Conservation (phyloP, 2,113 vertebrate species). For the Zosterops pallidus region DNA sequence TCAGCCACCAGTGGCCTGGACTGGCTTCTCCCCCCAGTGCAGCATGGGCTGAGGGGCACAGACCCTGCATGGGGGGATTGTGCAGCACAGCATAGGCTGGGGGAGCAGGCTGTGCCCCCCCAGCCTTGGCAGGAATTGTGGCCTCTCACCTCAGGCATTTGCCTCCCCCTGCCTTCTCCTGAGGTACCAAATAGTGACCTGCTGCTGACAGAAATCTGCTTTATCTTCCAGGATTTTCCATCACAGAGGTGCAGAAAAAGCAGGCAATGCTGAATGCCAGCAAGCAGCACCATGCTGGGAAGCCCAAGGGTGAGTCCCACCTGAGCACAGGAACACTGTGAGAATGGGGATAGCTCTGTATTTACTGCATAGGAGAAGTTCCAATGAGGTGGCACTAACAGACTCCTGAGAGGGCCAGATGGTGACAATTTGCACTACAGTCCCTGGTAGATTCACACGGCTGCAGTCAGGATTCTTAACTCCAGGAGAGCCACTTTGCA, state of each 20-base stretch:
- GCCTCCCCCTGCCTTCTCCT: not conserved
- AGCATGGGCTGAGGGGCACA: not conserved
- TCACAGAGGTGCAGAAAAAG: conserved; percentile 92
- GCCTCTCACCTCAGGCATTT: not conserved
- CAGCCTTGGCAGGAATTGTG: not conserved
- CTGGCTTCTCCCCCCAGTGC: not conserved
- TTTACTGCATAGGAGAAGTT: not conserved
- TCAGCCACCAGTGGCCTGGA: not conserved
- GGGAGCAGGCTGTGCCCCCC: not conserved
- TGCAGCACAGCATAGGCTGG: not conserved
- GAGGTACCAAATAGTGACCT: not conserved
- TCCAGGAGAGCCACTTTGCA: not conserved
- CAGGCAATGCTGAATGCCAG: conserved; percentile 93
- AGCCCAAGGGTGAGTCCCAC: conserved; percentile 86
- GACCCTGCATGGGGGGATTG: not conserved
- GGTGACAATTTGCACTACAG: not conserved
- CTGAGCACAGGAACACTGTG: not conserved
- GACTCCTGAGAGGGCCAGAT: not conserved
- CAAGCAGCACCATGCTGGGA: conserved; percentile 86
- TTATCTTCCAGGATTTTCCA: conserved; percentile 83
- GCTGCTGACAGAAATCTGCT: not conserved
- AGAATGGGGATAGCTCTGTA: not conserved
- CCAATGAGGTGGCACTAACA: not conserved
- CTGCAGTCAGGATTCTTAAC: not conserved
- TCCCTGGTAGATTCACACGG: not conserved